Conservation (phyloP, 2,113 vertebrate genomes). For the Panthera uncia region DNA sequence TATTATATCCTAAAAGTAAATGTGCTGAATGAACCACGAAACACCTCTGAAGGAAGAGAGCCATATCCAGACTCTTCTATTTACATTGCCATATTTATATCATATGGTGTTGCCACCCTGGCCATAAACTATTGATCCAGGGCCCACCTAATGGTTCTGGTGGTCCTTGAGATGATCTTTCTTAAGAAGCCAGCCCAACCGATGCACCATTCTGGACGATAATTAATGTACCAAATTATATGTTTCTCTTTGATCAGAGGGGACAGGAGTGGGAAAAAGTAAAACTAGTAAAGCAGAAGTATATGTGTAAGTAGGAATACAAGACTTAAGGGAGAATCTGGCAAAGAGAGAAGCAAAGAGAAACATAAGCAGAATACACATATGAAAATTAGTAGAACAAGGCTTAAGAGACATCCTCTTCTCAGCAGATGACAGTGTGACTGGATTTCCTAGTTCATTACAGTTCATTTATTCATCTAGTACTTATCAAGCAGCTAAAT, state of each 20-base stretch:
- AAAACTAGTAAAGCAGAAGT: not conserved
- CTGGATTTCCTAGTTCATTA: not conserved
- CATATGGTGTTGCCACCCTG: not conserved
- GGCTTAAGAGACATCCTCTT: not conserved
- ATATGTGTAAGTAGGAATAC: not conserved
- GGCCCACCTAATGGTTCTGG: not conserved
- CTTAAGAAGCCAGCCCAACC: not conserved
- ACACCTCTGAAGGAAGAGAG: not conserved
- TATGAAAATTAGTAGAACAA: not conserved
- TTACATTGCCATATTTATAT: not conserved
- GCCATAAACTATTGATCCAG: not conserved
- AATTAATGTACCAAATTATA: conserved; percentile 10
- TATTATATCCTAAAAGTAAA: not conserved
- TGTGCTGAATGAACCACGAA: not conserved
- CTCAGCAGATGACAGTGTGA: not conserved
- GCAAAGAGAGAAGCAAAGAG: not conserved
- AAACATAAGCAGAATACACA: not conserved
- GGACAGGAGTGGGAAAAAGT: not conserved
- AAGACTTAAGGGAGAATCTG: not conserved
- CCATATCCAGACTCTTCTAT: not conserved
- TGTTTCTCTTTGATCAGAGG: not conserved
- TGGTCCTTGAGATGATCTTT: not conserved
- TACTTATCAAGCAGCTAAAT: not conserved
- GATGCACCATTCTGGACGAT: not conserved
- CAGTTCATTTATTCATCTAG: not conserved